phyloP scores from a whole-genome alignment of 2,888 invertebrate genomes.

The Latrodectus elegans region DNA sequence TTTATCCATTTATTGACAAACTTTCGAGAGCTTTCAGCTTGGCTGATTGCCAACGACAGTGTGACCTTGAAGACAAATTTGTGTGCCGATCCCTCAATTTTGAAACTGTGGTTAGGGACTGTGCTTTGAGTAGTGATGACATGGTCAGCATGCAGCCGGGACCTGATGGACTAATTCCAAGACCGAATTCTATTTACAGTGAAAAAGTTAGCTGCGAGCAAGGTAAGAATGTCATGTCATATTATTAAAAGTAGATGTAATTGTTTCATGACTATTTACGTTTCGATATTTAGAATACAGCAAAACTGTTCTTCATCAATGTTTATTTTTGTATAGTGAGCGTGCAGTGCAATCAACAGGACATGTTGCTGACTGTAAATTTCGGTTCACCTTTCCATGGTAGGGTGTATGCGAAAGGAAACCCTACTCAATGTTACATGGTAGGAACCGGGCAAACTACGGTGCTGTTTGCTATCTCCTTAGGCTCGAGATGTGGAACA shows the following conservation, averaged over 20 bases:
- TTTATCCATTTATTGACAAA: slow-evolving; percentile 75
- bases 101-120: slow-evolving; percentile 75
- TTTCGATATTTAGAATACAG: not conserved
- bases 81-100: slow-evolving; percentile 74
- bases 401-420: slow-evolving; percentile 86
- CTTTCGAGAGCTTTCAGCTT: slow-evolving; percentile 72
- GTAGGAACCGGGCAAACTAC: slow-evolving; percentile 71
- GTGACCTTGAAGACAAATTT: slow-evolving; percentile 76
- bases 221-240: slow-evolving; percentile 78
- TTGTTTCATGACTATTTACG: not conserved
- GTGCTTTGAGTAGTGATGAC: slow-evolving; percentile 87
- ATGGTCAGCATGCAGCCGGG: slow-evolving; percentile 57
- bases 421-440: slow-evolving; percentile 77
- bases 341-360: slow-evolving; percentile 84
- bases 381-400: slow-evolving; percentile 80
- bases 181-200: slow-evolving; percentile 82
- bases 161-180: slow-evolving; percentile 79
- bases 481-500: slow-evolving; percentile 77
- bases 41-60: slow-evolving; percentile 75
- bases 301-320: not conserved
- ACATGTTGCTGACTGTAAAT: slow-evolving; percentile 80
- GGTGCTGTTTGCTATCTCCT: slow-evolving; percentile 76
- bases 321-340: slow-evolving; percentile 79
- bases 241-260: not conserved
- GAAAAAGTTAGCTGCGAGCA: slow-evolving; percentile 89